A percentile compares a stretch with the other conserved stretches of the same genome.
phyloP scores from a whole-genome alignment of 2,888 invertebrate species.

The Melinaea marsaeus region DNA sequence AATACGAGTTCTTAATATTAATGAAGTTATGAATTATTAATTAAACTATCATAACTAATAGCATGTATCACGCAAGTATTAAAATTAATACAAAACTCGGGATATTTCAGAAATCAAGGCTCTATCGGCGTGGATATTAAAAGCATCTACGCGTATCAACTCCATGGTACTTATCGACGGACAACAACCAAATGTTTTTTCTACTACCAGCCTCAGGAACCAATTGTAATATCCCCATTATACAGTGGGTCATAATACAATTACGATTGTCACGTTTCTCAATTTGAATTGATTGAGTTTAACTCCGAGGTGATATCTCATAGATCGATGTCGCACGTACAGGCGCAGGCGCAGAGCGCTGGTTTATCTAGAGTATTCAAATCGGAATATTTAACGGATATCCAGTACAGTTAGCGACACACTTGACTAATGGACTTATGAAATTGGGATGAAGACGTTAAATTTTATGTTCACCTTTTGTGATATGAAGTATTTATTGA shows the following conservation, averaged over 20 bases:
- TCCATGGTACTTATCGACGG: too few species aligned
- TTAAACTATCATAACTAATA: too few species aligned
- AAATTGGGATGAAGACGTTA: constrained; percentile 20
- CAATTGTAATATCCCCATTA: neutral
- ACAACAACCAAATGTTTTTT: too few species aligned
- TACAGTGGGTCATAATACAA: constrained; percentile 9
- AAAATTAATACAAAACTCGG: too few species aligned
- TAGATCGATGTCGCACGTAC: constrained; percentile 28
- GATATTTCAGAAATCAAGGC: too few species aligned
- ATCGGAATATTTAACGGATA: constrained; percentile 30
- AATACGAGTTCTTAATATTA: too few species aligned
- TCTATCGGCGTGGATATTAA: too few species aligned
- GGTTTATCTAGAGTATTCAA: constrained; percentile 29
- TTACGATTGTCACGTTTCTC: constrained; percentile 23
- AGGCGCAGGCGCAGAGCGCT: constrained; percentile 9
- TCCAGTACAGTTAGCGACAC: constrained; percentile 29
- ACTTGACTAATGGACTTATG: constrained; percentile 26
- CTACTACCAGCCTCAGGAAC: neutral
- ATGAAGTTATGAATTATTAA: too few species aligned
- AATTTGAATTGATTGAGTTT: constrained; percentile 25
- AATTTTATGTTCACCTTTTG: constrained; percentile 17
- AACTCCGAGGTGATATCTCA: constrained; percentile 24
- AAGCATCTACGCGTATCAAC: too few species aligned
- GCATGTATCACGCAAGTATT: too few species aligned
- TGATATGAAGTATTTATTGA: neutral